A percentile compares a stretch with the other conserved stretches of the same genome.
Evolutionary conservation across 2,797 vertebrate species (phyloP).

Genomic region (Peromyscus aztecus): DNA sequence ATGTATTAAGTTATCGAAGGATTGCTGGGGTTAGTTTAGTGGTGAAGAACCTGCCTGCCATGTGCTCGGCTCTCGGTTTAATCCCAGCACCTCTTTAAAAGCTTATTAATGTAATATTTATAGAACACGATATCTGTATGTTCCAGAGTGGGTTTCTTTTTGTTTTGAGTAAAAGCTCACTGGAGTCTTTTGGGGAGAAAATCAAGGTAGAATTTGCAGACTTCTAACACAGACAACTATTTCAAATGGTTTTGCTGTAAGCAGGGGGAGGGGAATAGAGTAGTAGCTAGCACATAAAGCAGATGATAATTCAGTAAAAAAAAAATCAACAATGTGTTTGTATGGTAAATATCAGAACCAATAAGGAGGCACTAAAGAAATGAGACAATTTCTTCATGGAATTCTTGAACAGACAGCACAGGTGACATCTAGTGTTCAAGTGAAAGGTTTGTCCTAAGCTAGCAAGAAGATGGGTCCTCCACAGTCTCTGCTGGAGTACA

Average conservation of each 20-base stretch:
- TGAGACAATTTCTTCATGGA: neutral
- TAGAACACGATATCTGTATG: neutral
- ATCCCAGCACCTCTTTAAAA: neutral
- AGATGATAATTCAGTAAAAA: constrained; percentile 11
- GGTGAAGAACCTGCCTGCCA: too few relatives aligned
- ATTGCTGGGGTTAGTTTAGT: neutral
- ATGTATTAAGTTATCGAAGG: neutral
- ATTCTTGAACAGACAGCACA: neutral
- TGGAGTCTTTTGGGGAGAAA: constrained; percentile 10
- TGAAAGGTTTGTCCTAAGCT: neutral
- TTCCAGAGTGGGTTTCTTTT: neutral
- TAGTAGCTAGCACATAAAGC: neutral
- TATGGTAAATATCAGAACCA: neutral
- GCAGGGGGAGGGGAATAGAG: neutral
- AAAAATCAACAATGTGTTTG: neutral
- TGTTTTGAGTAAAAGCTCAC: neutral
- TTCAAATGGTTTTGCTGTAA: neutral
- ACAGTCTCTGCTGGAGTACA: too few relatives aligned
- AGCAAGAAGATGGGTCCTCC: neutral
- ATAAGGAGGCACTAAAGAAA: neutral
- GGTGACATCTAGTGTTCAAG: constrained; percentile 45
- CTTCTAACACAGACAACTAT: neutral
- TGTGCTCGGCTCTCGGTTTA: neutral
- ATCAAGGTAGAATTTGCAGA: neutral
- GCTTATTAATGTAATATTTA: neutral